Evolutionary conservation across 2,888 invertebrate genomes (phyloP), one percentile per base, ranked within the genome.

Genomic region (Sisyra terminalis): DNA sequence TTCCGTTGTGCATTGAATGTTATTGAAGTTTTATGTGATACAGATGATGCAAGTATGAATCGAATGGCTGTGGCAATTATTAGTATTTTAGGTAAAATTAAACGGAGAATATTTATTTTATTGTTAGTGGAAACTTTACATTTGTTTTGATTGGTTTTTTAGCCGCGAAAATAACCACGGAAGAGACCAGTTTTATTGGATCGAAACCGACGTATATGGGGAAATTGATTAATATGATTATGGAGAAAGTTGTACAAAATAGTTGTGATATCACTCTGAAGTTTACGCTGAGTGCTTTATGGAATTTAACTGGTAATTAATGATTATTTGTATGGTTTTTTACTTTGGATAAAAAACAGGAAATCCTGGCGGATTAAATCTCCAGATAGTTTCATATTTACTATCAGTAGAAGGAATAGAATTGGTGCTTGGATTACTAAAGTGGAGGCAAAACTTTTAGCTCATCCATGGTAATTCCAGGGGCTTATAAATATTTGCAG

Each of bases 1-100:
- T 59, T 57, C 52, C 69, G 73, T 43, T 82, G 82, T 55, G 79
- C 79, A 17, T 67, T 68, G 52, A 64, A 81, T 41, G 82, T 82
- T 14, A 66, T 83, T 65, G 78, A 82, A 50, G 76, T 77, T 49
- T 63, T 83, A 44, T 77, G 77, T 51, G 61, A 67, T 9, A 80
- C 78, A 54, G 73, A 77, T 39, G 79, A 81, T 53, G 60, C 70
- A 4, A 73, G 75, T 39, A 78, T 80, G 73, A 77, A 75, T 53
- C 65, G 80, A 43, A 81, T 83, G 80, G 77, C 78, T 15, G 81
- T 82, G n/a, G 82, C 82, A 1, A 81, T 83, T 46, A 80, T 80
- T 52, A 80, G 80, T 46, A 81, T 83, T 48, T 62, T 83, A 18
- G 77, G 59, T 58, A 44, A 13, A 36, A 36, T 4, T 36, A 15